These are phyloP conservation scores for Leucania comma DNA, from an alignment of 2,888 invertebrate species.

Conservation along the genomic window DNA sequence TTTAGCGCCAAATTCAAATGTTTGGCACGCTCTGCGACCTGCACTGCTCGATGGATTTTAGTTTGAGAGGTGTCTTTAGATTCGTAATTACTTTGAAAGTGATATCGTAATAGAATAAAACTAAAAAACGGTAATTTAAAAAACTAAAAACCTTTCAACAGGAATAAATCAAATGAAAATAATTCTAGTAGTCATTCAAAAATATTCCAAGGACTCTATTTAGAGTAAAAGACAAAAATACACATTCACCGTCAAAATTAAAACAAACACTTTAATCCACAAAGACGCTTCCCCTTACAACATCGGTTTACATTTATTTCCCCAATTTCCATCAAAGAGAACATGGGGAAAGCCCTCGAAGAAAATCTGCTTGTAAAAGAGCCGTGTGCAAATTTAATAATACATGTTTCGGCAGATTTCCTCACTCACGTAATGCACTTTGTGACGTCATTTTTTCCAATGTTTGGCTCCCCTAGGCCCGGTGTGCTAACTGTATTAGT, in stretches of 20 bases:
- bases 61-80: no score
- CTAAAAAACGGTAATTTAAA: no score
- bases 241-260: slow-evolving; percentile 23
- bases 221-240: neutral
- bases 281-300: slow-evolving; percentile 39
- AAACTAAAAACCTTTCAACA: no score
- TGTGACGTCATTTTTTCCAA: slow-evolving; percentile 61
- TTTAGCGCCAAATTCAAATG: no score
- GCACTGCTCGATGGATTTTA: no score
- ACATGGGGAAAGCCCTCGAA: slow-evolving; percentile 50
- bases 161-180: neutral
- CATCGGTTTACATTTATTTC: slow-evolving; percentile 56
- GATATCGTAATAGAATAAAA: no score
- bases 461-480: slow-evolving; percentile 64
- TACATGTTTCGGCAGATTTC: slow-evolving; percentile 67
- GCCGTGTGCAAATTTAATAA: slow-evolving; percentile 66
- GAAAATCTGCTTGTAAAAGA: slow-evolving; percentile 55
- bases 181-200: neutral
- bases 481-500: slow-evolving; percentile 81
- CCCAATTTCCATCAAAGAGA: slow-evolving; percentile 61
- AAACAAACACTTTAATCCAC: slow-evolving; percentile 38
- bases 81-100: no score
- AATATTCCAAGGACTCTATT: neutral
- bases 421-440: slow-evolving; percentile 65
- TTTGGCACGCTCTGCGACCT: no score